These are phyloP conservation scores for Ecliptopera silaceata DNA, from an alignment of 2,888 invertebrate species.

Conservation along the genomic window DNA sequence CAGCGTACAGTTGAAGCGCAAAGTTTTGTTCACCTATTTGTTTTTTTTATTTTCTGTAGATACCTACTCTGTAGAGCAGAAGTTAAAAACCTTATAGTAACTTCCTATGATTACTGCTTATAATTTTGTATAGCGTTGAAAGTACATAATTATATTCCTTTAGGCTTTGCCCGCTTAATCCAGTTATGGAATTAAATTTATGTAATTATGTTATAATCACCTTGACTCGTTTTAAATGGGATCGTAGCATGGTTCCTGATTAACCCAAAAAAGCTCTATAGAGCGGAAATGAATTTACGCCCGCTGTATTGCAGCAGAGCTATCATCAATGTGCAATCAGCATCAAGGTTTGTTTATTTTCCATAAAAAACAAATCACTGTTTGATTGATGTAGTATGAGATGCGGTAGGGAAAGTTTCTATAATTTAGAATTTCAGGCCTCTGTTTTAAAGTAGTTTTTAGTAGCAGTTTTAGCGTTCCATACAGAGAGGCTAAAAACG, in stretches of 20 bases:
- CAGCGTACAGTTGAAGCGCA: slow-evolving; percentile 12
- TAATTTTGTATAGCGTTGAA: too few relatives aligned
- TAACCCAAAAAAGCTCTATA: slow-evolving; percentile 6
- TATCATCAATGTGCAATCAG: slow-evolving; percentile 25
- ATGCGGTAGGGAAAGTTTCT: slow-evolving; percentile 9
- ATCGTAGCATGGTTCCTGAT: neutral
- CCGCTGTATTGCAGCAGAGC: neutral
- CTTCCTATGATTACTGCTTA: too few relatives aligned
- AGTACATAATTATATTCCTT: too few relatives aligned
- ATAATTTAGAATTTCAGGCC: neutral
- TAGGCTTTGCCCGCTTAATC: too few relatives aligned
- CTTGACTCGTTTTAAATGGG: too few relatives aligned
- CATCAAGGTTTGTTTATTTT: slow-evolving; percentile 19
- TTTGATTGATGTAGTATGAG: slow-evolving; percentile 35
- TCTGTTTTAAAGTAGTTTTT: too few relatives aligned
- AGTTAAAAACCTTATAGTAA: too few relatives aligned
- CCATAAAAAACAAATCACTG: slow-evolving; percentile 23
- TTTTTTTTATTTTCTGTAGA: neutral
- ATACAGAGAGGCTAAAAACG: too few relatives aligned
- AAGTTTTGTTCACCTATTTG: slow-evolving; percentile 6
- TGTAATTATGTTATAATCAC: too few relatives aligned
- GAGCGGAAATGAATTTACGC: slow-evolving; percentile 13
- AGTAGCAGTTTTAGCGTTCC: too few relatives aligned
- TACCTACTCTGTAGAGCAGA: neutral
- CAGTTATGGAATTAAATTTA: too few relatives aligned